These are phyloP conservation scores for Aspidiotus rigidus DNA, from an alignment of 2,888 invertebrate genomes.

Conservation along the genomic window DNA sequence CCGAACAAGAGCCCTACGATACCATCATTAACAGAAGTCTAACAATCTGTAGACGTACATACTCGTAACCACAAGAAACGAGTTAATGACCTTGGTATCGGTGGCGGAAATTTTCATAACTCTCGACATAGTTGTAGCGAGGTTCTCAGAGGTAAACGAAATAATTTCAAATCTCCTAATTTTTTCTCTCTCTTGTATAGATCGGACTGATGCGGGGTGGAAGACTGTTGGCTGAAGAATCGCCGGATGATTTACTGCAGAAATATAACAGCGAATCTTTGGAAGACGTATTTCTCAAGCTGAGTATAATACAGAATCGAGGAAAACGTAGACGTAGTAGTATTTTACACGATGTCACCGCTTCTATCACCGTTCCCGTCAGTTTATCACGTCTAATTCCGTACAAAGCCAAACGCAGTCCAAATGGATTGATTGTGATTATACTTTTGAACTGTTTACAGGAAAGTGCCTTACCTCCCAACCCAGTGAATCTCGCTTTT, in stretches of 20 bases:
- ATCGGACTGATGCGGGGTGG: constrained; percentile 78
- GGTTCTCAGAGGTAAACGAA: too few species aligned
- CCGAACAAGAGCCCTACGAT: too few species aligned
- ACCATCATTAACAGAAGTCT: too few species aligned
- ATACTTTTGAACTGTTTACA: neutral
- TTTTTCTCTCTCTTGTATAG: constrained; percentile 44
- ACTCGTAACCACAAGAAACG: too few species aligned
- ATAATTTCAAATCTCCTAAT: neutral
- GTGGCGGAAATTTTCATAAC: too few species aligned
- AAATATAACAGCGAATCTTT: constrained; percentile 63
- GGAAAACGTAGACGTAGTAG: constrained; percentile 71
- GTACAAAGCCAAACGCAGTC: neutral
- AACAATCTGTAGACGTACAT: too few species aligned
- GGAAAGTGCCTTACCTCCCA: neutral
- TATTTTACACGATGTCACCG: constrained; percentile 61
- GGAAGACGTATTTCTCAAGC: constrained; percentile 72
- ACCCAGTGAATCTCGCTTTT: constrained; percentile 42
- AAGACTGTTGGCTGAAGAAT: constrained; percentile 72
- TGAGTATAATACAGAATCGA: constrained; percentile 69
- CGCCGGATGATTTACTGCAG: constrained; percentile 60
- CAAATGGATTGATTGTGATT: neutral
- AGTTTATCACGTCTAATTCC: constrained; percentile 31
- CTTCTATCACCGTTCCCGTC: constrained; percentile 43
- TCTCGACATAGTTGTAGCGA: too few species aligned
- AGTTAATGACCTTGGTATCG: too few species aligned